phyloP scores from a whole-genome alignment of 2,113 vertebrate genomes.

The Megaptera novaeangliae region DNA sequence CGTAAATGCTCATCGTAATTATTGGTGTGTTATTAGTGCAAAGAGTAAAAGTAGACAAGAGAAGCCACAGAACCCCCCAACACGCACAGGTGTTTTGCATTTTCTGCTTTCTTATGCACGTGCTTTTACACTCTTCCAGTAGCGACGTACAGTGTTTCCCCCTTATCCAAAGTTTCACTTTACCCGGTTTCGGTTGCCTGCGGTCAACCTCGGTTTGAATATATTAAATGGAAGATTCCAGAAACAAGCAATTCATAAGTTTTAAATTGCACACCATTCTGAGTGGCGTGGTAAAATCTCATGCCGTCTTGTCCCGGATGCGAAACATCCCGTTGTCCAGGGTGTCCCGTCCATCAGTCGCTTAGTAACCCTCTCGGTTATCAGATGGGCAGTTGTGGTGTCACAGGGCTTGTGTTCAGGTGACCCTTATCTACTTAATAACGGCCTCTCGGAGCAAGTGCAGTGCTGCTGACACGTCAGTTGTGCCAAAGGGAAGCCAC shows the following conservation, averaged over 20 bases:
- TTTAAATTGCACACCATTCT: not conserved
- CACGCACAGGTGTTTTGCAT: not conserved
- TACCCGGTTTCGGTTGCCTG: not conserved
- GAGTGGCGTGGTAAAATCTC: not conserved
- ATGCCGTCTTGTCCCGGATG: fast-evolving
- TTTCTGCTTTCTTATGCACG: fast-evolving
- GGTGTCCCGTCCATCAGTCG: not conserved
- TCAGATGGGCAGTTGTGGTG: too few species aligned
- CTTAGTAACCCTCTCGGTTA: fast-evolving
- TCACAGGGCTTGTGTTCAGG: not conserved
- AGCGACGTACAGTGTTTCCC: not conserved
- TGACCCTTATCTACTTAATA: not conserved
- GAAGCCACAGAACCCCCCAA: fast-evolving
- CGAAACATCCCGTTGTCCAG: not conserved
- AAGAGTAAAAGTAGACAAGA: not conserved
- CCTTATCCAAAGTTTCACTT: not conserved
- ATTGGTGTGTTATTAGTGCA: not conserved
- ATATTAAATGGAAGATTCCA: not conserved
- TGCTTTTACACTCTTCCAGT: not conserved
- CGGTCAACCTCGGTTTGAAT: not conserved
- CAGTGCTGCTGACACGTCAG: not conserved
- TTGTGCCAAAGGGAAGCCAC: not conserved
- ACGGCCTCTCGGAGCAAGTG: not conserved
- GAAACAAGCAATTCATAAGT: not conserved
- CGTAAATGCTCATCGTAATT: fast-evolving